phyloP scores from a whole-genome alignment of 2,888 invertebrate genomes.

The Herminia tarsipennalis region DNA sequence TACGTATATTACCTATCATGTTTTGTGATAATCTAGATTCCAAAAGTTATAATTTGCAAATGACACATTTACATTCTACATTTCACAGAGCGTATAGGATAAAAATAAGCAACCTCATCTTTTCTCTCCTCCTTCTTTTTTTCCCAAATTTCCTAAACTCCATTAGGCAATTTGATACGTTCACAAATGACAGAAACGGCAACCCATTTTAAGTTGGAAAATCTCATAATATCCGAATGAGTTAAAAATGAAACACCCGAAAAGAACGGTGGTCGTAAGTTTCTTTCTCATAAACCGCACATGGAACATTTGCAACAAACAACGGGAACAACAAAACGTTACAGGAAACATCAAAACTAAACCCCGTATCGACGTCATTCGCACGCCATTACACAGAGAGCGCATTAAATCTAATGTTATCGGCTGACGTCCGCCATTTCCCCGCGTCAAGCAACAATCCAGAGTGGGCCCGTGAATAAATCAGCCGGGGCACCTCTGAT shows the following conservation, averaged over 20 bases:
- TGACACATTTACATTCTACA: too few species aligned
- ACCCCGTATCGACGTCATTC: slow-evolving; percentile 29
- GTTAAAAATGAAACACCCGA: not conserved
- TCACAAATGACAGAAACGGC: too few species aligned
- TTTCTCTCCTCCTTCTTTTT: too few species aligned
- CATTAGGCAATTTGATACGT: too few species aligned
- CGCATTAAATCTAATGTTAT: slow-evolving; percentile 36
- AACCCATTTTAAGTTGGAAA: too few species aligned
- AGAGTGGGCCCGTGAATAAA: slow-evolving; percentile 70
- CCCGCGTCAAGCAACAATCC: slow-evolving; percentile 52
- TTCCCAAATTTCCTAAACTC: too few species aligned
- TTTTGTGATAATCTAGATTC: too few species aligned
- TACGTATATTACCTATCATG: too few species aligned
- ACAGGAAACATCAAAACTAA: slow-evolving; percentile 18
- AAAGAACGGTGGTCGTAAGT: not conserved
- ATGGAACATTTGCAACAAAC: slow-evolving; percentile 1
- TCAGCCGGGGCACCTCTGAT: slow-evolving; percentile 77
- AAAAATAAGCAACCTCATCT: too few species aligned
- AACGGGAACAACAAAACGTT: slow-evolving; percentile 5
- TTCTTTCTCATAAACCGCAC: not conserved
- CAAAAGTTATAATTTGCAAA: too few species aligned
- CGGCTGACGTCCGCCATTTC: slow-evolving; percentile 40
- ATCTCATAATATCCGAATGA: not conserved
- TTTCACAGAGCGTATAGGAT: too few species aligned
- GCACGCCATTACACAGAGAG: slow-evolving; percentile 38